Conservation (phyloP, 2,113 vertebrate genomes). For the Apteryx mantelli region DNA sequence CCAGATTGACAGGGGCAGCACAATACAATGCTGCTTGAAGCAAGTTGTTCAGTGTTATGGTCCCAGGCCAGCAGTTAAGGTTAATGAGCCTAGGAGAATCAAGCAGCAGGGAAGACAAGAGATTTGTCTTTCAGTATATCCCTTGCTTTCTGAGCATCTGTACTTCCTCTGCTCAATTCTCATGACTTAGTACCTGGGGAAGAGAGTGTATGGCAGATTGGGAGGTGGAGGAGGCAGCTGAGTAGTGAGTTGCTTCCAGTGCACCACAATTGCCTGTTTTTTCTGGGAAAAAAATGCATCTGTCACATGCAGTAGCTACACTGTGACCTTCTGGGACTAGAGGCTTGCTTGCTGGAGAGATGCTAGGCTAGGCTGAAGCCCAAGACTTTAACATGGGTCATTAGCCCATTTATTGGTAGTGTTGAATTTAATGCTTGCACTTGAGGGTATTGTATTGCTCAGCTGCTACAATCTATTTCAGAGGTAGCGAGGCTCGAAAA, state of each 20-base stretch:
- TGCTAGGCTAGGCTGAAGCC: neutral
- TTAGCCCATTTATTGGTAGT: neutral
- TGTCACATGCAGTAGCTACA: neutral
- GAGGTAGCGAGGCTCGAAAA: neutral
- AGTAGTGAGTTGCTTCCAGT: neutral
- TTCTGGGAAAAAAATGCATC: neutral
- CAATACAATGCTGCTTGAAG: neutral
- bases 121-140: neutral
- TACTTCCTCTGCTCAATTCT: neutral
- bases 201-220: neutral
- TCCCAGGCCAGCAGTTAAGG: neutral
- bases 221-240: neutral
- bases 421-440: neutral
- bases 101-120: neutral
- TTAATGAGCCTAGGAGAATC: slow-evolving; percentile 4
- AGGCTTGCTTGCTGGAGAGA: neutral
- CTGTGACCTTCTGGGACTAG: neutral
- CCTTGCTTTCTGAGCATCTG: neutral
- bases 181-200: neutral
- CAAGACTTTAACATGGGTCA: neutral
- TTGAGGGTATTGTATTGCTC: neutral
- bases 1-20: neutral
- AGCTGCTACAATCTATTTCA: neutral
- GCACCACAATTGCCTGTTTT: neutral
- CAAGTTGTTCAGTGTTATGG: neutral